phyloP scores from a whole-genome alignment of 1,140 invertebrate species.

The Diorhabda carinulata region DNA sequence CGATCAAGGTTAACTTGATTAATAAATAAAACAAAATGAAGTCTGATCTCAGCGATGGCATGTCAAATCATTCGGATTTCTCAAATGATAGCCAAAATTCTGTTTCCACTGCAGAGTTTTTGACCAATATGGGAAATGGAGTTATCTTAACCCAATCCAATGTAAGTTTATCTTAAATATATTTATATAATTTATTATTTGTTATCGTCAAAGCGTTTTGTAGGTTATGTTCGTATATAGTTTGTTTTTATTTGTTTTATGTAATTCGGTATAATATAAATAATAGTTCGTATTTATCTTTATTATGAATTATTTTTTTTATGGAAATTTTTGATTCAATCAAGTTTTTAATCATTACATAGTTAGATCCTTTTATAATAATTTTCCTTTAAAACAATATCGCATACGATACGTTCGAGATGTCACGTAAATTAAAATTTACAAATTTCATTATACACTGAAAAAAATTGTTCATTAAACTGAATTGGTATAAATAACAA shows the following conservation, averaged over 20 bases:
- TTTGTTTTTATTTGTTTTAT: not conserved
- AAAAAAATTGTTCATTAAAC: too few species aligned
- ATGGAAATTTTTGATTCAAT: too few species aligned
- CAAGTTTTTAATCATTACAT: too few species aligned
- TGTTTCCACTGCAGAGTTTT: slow-evolving; percentile 39
- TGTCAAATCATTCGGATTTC: slow-evolving; percentile 47
- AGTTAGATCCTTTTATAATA: too few species aligned
- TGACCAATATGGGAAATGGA: slow-evolving; percentile 38
- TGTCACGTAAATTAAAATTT: too few species aligned
- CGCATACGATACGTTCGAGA: too few species aligned
- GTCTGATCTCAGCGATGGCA: slow-evolving; percentile 43
- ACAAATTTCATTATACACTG: too few species aligned
- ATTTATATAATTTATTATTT: not conserved
- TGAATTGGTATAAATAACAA: too few species aligned
- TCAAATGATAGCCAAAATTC: slow-evolving; percentile 47
- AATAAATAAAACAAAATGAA: slow-evolving; percentile 32
- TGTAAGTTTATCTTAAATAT: slow-evolving; percentile 21
- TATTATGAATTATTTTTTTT: too few species aligned
- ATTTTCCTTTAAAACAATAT: too few species aligned
- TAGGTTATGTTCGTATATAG: not conserved
- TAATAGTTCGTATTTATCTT: too few species aligned
- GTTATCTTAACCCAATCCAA: slow-evolving; percentile 33
- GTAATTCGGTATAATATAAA: too few species aligned
- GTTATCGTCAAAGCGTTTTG: not conserved
- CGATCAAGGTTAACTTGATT: slow-evolving; percentile 9